Evolutionary conservation across 1,140 invertebrate species (phyloP).

Genomic region (Nasonia giraulti): DNA sequence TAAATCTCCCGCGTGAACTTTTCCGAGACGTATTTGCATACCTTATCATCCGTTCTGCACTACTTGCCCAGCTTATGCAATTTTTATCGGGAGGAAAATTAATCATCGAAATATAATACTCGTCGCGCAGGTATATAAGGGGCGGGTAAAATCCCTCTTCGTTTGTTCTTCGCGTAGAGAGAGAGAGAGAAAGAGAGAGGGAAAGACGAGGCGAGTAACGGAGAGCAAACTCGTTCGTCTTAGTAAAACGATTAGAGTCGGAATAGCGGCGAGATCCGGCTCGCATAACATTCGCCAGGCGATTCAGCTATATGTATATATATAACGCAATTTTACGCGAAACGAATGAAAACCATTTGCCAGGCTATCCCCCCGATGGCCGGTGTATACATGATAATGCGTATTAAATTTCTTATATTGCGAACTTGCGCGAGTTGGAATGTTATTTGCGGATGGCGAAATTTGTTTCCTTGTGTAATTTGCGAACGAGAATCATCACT

Average conservation of each 20-base stretch:
- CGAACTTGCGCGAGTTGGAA: neutral
- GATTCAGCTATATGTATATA: neutral
- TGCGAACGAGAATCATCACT: no score
- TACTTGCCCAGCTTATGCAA: neutral
- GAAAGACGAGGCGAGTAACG: neutral
- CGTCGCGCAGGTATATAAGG: neutral
- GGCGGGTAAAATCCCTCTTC: neutral
- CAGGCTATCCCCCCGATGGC: neutral
- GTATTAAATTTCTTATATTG: neutral
- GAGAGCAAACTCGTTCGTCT: slow-evolving; percentile 39
- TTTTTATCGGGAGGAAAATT: neutral
- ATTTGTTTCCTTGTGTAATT: no score
- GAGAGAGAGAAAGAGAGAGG: neutral
- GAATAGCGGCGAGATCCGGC: slow-evolving; percentile 25
- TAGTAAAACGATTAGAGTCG: slow-evolving; percentile 44
- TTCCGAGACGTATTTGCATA: no score
- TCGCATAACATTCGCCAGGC: slow-evolving; percentile 38
- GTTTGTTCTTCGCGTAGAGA: slow-evolving; percentile 8
- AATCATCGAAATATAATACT: slow-evolving; percentile 3
- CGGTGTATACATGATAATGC: neutral
- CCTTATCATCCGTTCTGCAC: no score
- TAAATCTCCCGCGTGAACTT: no score
- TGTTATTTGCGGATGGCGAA: neutral
- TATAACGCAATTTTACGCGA: slow-evolving; percentile 23
- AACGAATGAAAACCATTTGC: slow-evolving; percentile 29